Percentiles rank a stretch among this genome's conserved stretches.
phyloP scores from a whole-genome alignment of 1,140 invertebrate genomes.

The Platyscapa corneri region DNA sequence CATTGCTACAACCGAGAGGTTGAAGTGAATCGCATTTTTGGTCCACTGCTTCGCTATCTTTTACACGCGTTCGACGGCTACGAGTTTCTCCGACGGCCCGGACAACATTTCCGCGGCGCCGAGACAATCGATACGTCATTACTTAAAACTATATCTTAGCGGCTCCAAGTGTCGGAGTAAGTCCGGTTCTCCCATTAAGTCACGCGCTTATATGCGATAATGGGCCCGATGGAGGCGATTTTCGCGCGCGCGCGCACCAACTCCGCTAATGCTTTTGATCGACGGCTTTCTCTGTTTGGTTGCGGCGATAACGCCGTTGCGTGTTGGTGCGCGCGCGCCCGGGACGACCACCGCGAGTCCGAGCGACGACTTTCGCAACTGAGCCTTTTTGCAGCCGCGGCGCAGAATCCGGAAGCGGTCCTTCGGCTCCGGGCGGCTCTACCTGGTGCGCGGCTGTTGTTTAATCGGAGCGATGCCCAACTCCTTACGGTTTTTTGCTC shows the following conservation, averaged over 20 bases:
- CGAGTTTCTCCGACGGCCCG: not conserved
- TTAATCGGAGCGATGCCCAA: no score
- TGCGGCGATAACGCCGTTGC: not conserved
- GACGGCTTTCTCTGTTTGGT: constrained; percentile 3
- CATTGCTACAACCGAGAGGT: not conserved
- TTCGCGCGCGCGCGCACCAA: not conserved
- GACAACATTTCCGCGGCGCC: not conserved
- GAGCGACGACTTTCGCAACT: not conserved
- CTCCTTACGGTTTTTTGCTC: no score
- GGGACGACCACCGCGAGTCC: not conserved
- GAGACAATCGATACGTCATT: not conserved
- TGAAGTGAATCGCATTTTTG: not conserved
- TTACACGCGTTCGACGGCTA: not conserved
- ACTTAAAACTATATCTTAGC: not conserved
- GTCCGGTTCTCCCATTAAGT: not conserved
- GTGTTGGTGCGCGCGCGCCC: not conserved
- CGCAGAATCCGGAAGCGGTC: constrained; percentile 10
- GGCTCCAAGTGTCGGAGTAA: not conserved
- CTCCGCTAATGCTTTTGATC: no score
- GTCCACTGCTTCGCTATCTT: not conserved
- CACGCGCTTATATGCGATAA: not conserved
- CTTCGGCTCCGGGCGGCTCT: no score
- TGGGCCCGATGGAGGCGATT: not conserved
- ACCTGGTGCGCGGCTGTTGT: no score
- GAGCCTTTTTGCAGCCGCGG: not conserved